Evolutionary conservation across 2,797 vertebrate genomes (phyloP).

Genomic region (Smutsia temminckii): DNA sequence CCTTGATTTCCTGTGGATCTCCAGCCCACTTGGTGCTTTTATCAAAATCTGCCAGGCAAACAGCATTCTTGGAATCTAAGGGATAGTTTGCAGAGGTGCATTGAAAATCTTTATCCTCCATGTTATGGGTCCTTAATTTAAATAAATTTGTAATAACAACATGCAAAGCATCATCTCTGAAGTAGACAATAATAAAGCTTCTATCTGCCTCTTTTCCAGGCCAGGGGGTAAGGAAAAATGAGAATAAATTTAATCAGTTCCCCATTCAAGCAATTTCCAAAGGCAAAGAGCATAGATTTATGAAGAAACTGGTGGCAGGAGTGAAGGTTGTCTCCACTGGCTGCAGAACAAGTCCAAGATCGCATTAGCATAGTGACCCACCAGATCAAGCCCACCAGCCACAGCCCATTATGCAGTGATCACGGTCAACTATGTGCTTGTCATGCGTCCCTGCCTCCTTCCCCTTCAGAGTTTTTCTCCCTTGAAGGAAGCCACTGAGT

Average conservation of each 20-base stretch:
- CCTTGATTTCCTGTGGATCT: conserved; percentile 55
- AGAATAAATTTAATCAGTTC: not conserved
- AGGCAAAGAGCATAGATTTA: not conserved
- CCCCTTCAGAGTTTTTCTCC: not conserved
- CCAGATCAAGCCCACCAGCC: not conserved
- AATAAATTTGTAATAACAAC: not conserved
- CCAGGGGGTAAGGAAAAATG: not conserved
- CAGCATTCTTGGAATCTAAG: conserved; percentile 80
- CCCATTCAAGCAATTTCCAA: not conserved
- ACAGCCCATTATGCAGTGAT: not conserved
- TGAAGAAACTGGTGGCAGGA: not conserved
- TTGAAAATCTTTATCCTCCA: not conserved
- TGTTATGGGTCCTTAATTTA: not conserved
- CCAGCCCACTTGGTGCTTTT: conserved; percentile 65
- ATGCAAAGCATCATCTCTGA: not conserved
- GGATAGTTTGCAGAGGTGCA: not conserved
- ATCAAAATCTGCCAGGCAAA: conserved; percentile 83
- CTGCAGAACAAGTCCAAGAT: not conserved
- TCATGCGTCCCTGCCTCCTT: not conserved
- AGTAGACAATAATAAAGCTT: not conserved
- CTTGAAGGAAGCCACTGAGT: not conserved
- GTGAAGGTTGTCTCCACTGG: not conserved
- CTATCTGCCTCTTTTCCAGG: not conserved
- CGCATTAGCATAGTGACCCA: not conserved
- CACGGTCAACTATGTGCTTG: not conserved